Conservation (phyloP, 2,113 vertebrate species). For the Aplodontia rufa region DNA sequence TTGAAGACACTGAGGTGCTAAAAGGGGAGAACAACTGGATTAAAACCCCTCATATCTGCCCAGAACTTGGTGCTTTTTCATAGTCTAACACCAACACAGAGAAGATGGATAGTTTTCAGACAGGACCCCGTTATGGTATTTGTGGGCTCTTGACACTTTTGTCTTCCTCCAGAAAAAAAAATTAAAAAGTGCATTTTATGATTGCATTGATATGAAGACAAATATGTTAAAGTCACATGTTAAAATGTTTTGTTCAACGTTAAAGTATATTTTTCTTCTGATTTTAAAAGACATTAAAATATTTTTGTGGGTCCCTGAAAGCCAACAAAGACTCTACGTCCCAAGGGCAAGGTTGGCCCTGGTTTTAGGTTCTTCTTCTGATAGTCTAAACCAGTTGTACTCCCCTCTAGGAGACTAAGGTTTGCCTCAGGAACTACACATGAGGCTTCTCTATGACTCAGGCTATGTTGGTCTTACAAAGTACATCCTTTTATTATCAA, state of each 20-base stretch:
- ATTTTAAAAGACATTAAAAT: conserved; percentile 27
- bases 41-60: not conserved
- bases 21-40: not conserved
- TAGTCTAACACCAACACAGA: not conserved
- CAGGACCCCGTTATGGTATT: not conserved
- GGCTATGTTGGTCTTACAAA: not conserved
- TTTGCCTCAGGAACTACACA: not conserved
- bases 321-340: not conserved
- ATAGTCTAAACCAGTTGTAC: not conserved
- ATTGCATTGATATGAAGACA: not conserved
- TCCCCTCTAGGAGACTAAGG: not conserved
- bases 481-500: not conserved
- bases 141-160: not conserved
- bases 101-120: not conserved
- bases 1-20: not conserved
- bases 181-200: not conserved
- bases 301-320: not conserved
- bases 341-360: not conserved
- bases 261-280: not conserved
- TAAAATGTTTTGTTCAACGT: not conserved
- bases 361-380: not conserved
- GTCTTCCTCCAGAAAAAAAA: not conserved
- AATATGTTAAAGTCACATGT: not conserved
- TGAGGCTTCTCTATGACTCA: not conserved
- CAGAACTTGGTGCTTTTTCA: not conserved